phyloP scores from a whole-genome alignment of 2,113 vertebrate genomes.

The Cyanocitta stelleri region DNA sequence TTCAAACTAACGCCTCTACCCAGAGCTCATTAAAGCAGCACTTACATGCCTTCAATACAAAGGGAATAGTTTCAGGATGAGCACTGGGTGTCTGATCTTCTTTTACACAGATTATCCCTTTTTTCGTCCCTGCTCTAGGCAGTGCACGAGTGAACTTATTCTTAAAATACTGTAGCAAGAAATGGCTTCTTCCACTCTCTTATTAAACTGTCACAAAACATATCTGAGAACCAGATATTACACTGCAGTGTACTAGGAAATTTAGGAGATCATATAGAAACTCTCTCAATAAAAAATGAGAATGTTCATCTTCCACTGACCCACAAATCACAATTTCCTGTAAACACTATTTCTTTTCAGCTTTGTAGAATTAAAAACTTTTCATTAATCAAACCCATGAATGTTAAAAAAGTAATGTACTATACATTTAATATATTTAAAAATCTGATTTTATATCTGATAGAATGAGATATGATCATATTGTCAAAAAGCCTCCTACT shows the following conservation, averaged over 20 bases:
- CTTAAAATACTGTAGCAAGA: slow-evolving; percentile 35
- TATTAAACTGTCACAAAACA: slow-evolving; percentile 18
- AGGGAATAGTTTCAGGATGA: neutral
- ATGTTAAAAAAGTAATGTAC: neutral
- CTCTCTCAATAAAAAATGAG: neutral
- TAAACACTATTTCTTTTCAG: neutral
- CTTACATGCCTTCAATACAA: neutral
- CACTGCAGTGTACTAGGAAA: neutral
- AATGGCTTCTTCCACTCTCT: neutral
- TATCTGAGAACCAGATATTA: slow-evolving; percentile 41
- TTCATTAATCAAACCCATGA: neutral
- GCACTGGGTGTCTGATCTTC: neutral
- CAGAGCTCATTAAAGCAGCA: slow-evolving; percentile 36
- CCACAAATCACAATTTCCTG: neutral
- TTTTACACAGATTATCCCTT: slow-evolving; percentile 22
- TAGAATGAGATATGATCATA: neutral
- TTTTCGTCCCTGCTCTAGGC: neutral
- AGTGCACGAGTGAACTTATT: slow-evolving; percentile 24
- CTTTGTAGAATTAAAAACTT: neutral
- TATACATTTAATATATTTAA: neutral
- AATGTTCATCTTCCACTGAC: neutral
- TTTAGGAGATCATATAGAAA: neutral
- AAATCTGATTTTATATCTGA: neutral
- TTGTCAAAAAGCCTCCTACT: neutral
- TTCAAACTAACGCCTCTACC: slow-evolving; percentile 12